These are phyloP conservation scores for Erynnis tages DNA, from an alignment of 2,888 invertebrate genomes.

Conservation along the genomic window DNA sequence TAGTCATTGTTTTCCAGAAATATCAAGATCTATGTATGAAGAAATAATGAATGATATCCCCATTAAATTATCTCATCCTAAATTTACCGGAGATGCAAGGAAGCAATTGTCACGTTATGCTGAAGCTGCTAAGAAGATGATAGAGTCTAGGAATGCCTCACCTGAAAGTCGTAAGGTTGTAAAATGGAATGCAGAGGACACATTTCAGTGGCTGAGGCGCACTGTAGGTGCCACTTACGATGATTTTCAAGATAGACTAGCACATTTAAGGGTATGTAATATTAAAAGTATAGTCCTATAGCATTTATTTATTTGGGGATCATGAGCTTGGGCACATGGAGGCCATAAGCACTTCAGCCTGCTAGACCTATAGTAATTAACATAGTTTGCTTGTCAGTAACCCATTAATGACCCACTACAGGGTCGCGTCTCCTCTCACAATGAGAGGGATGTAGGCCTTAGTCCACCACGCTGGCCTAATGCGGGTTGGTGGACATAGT, in stretches of 20 bases:
- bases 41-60: slow-evolving; percentile 99
- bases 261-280: slow-evolving; percentile 88
- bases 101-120: slow-evolving; percentile 97
- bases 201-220: slow-evolving; percentile 96
- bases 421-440: no score
- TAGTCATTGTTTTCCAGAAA: slow-evolving; percentile 94
- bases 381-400: no score
- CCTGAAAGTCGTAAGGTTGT: slow-evolving; percentile 97
- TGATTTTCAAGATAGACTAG: slow-evolving; percentile 93
- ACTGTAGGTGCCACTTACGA: slow-evolving; percentile 97
- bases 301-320: no score
- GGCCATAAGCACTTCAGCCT: no score
- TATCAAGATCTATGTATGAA: slow-evolving; percentile 96
- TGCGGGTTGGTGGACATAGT: no score
- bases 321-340: no score
- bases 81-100: slow-evolving; percentile 96
- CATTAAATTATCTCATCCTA: slow-evolving; percentile 96
- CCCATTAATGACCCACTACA: no score
- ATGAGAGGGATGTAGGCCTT: no score
- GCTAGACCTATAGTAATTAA: no score
- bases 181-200: slow-evolving; percentile 99
- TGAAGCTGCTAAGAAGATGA: slow-evolving; percentile 98
- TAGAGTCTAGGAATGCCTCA: slow-evolving; percentile 95
- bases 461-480: no score
- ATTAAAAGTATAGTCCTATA: slow-evolving; percentile 1